These are phyloP conservation scores for Paramuricea clavata DNA, from an alignment of 92 coral and sea anemone genomes.

Conservation along the genomic window DNA sequence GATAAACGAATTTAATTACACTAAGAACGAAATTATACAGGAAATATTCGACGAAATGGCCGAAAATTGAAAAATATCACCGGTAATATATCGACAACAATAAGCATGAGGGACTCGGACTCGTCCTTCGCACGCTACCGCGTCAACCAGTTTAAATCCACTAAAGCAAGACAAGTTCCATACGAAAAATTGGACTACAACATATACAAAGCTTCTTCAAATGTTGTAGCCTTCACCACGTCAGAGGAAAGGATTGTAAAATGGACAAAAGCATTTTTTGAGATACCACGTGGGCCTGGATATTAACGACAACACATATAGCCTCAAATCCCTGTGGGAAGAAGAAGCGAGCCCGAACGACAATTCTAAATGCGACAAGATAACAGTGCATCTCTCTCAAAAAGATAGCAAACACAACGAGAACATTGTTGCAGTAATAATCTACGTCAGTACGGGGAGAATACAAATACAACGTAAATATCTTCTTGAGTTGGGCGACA, in stretches of 20 bases:
- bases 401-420: neutral
- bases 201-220: conserved; percentile 23
- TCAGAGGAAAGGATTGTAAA: conserved; percentile 36
- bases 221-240: conserved; percentile 13
- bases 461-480: conserved; percentile 41
- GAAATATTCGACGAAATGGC: too few species aligned
- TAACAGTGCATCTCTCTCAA: neutral
- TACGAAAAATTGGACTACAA: conserved; percentile 40
- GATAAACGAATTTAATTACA: too few species aligned
- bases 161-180: conserved; percentile 26
- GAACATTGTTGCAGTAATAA: neutral
- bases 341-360: conserved; percentile 6
- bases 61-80: too few species aligned
- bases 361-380: conserved; percentile 31
- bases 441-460: conserved; percentile 34
- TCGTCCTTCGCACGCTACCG: neutral
- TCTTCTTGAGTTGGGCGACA: conserved; percentile 7
- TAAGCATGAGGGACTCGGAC: neutral
- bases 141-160: conserved; percentile 7
- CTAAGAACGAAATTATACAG: too few species aligned
- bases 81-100: neutral
- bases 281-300: conserved; percentile 22
- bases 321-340: neutral
- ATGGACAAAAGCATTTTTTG: conserved; percentile 14
- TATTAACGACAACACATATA: neutral